Evolutionary conservation across 2,797 vertebrate species (phyloP).

Genomic region (Pseudotriccus pelzelni): DNA sequence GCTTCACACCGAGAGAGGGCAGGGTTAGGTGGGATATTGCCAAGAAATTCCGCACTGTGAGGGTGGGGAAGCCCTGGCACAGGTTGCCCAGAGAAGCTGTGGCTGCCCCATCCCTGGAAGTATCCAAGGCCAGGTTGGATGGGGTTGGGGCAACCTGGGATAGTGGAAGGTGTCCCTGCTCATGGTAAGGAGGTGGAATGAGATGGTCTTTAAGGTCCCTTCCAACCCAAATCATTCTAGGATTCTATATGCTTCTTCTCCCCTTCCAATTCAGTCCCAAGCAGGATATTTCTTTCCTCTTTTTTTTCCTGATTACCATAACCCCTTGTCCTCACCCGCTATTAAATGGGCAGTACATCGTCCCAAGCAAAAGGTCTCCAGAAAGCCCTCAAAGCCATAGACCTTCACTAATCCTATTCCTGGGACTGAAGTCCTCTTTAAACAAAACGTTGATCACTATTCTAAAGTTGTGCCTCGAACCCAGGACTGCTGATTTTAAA

Average conservation of each 20-base stretch:
- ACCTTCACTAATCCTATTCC: neutral
- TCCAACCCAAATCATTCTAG: neutral
- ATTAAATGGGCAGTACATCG: neutral
- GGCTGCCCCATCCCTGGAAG: neutral
- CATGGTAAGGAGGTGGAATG: fast-evolving
- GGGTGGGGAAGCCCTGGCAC: fast-evolving
- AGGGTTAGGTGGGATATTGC: fast-evolving
- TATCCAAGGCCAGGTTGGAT: fast-evolving
- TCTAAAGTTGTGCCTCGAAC: neutral
- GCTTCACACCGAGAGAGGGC: neutral
- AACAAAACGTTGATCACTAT: neutral
- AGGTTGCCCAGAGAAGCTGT: neutral
- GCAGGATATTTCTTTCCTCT: neutral
- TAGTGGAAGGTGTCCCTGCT: neutral
- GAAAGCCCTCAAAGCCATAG: neutral
- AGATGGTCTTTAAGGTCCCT: neutral
- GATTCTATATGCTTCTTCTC: neutral
- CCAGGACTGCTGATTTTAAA: neutral
- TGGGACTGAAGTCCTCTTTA: neutral
- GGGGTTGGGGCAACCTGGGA: fast-evolving
- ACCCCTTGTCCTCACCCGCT: fast-evolving
- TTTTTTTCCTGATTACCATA: neutral
- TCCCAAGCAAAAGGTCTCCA: neutral
- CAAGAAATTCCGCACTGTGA: neutral
- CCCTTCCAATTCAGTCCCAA: neutral